phyloP scores from a whole-genome alignment of 2,113 vertebrate genomes.

The Daubentonia madagascariensis region DNA sequence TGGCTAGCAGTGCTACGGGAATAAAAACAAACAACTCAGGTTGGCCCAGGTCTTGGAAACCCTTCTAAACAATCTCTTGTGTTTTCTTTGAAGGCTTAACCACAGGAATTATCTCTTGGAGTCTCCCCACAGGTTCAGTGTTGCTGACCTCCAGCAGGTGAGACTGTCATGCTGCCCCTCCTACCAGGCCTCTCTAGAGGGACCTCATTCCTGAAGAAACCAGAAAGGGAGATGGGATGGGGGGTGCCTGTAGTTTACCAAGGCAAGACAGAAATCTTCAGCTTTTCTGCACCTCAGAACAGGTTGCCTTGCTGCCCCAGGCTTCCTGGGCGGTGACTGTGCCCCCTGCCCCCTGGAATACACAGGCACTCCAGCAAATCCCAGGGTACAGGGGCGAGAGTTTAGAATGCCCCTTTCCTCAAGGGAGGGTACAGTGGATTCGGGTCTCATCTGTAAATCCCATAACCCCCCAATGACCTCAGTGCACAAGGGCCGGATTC shows the following conservation, averaged over 20 bases:
- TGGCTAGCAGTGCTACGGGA: neutral
- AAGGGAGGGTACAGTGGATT: neutral
- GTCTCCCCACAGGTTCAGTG: conserved; percentile 91
- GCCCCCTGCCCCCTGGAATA: too few species aligned
- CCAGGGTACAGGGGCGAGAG: neutral
- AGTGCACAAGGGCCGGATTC: fast-evolving
- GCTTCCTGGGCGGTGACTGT: neutral
- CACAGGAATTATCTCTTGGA: conserved; percentile 92
- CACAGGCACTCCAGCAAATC: neutral
- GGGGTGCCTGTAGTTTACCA: neutral
- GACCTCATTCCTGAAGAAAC: neutral
- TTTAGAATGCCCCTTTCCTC: neutral
- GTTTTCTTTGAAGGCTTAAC: conserved; percentile 85
- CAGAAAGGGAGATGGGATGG: neutral
- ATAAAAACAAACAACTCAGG: neutral
- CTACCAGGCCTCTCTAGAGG: neutral
- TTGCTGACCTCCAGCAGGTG: conserved; percentile 93
- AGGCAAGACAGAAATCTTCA: neutral
- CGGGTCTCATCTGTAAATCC: neutral
- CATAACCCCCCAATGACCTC: neutral
- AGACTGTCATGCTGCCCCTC: neutral
- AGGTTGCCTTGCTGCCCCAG: fast-evolving
- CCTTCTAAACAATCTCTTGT: conserved; percentile 35
- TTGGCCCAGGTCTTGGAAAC: neutral
- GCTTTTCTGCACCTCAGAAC: neutral